Evolutionary conservation across 2,888 invertebrate genomes (phyloP).

Genomic region (Parochlus steinenii): DNA sequence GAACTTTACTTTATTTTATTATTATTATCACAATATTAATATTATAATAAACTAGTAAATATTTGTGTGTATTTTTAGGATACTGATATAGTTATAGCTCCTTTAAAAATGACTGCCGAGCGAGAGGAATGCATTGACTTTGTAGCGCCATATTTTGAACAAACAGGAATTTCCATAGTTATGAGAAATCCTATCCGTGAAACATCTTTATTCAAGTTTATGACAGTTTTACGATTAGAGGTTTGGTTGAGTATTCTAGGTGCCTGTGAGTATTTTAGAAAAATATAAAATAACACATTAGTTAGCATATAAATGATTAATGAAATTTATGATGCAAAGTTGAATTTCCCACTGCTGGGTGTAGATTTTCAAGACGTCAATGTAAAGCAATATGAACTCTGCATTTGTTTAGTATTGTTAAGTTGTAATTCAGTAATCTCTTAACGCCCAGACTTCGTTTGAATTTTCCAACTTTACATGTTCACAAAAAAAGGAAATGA

Average conservation of each 20-base stretch:
- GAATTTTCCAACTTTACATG: too few species aligned
- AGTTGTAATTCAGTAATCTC: too few species aligned
- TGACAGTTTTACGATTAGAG: slow-evolving; percentile 75
- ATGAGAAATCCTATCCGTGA: slow-evolving; percentile 68
- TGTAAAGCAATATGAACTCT: too few species aligned
- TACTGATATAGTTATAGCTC: slow-evolving; percentile 66
- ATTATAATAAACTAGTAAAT: slow-evolving; percentile 12
- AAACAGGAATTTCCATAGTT: slow-evolving; percentile 79
- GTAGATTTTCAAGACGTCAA: too few species aligned
- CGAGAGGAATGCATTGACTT: slow-evolving; percentile 81
- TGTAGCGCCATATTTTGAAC: slow-evolving; percentile 80
- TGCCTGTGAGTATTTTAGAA: too few species aligned
- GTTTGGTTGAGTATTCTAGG: slow-evolving; percentile 82
- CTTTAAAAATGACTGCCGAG: slow-evolving; percentile 80
- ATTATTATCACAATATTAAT: slow-evolving; percentile 7
- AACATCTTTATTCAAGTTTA: slow-evolving; percentile 80
- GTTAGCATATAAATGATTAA: too few species aligned
- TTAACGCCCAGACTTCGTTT: too few species aligned
- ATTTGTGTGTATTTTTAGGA: slow-evolving; percentile 35
- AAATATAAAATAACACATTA: too few species aligned
- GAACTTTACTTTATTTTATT: not conserved
- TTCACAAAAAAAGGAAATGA: too few species aligned
- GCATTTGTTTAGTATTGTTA: too few species aligned
- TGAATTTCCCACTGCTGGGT: too few species aligned
- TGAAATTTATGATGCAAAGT: too few species aligned